Evolutionary conservation across 2,888 invertebrate genomes (phyloP).

Genomic region (Aleiodes testaceus): DNA sequence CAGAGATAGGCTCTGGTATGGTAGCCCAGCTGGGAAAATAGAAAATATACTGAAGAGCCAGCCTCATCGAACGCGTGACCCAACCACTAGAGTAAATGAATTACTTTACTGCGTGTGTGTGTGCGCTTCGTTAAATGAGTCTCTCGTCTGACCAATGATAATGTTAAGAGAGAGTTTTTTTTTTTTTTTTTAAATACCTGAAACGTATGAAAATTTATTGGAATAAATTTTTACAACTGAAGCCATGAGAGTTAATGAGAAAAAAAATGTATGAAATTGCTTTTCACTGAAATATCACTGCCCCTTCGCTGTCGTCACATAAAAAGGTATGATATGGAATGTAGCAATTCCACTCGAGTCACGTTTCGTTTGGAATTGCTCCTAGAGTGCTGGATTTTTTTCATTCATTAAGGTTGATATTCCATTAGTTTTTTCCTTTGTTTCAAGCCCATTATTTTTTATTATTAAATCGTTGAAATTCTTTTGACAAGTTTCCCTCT

Average conservation of each 20-base stretch:
- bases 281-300: background rate
- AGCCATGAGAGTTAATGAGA: slow-evolving; percentile 22
- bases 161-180: background rate
- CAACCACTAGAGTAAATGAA: slow-evolving; percentile 36
- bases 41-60: slow-evolving; percentile 30
- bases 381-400: slow-evolving; percentile 17
- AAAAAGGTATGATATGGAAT: slow-evolving; percentile 9
- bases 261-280: slow-evolving; percentile 18
- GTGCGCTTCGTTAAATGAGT: slow-evolving; percentile 1
- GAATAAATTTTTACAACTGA: slow-evolving; percentile 8
- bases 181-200: too few species aligned
- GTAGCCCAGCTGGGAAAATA: slow-evolving; percentile 22
- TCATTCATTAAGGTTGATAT: slow-evolving; percentile 7
- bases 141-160: background rate
- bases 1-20: slow-evolving; percentile 24
- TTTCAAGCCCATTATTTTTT: background rate
- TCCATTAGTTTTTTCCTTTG: slow-evolving; percentile 3
- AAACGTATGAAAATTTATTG: background rate
- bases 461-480: too few species aligned
- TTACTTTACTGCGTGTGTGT: slow-evolving; percentile 24
- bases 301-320: background rate
- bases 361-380: slow-evolving; percentile 19
- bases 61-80: slow-evolving; percentile 24
- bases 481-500: too few species aligned
- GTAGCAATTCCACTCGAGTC: slow-evolving; percentile 16